Evolutionary conservation across 2,888 invertebrate genomes (phyloP).

Genomic region (Minunthozetes semirufus): DNA sequence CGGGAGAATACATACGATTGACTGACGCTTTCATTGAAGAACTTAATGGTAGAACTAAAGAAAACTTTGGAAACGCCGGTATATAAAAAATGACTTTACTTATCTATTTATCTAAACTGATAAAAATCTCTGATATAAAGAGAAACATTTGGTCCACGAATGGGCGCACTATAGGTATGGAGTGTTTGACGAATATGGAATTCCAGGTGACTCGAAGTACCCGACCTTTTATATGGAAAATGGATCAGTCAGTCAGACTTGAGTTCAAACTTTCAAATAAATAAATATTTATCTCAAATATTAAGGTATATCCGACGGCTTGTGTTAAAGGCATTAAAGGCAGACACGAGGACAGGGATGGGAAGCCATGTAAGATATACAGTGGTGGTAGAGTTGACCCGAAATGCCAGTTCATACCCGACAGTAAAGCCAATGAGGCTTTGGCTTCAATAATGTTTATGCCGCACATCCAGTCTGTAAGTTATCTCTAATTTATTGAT

Average conservation of each 20-base stretch:
- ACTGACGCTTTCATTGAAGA: slow-evolving; percentile 44
- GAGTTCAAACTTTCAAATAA: not conserved
- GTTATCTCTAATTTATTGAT: not conserved
- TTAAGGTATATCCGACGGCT: slow-evolving; percentile 43
- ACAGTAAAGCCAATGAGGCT: slow-evolving; percentile 40
- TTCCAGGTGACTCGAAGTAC: slow-evolving; percentile 56
- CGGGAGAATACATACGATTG: slow-evolving; percentile 57
- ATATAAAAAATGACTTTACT: not conserved
- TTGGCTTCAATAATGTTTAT: slow-evolving; percentile 46
- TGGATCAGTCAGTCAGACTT: slow-evolving; percentile 37
- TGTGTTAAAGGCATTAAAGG: slow-evolving; percentile 43
- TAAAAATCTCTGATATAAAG: slow-evolving; percentile 27
- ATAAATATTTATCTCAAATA: not conserved
- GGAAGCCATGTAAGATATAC: slow-evolving; percentile 40
- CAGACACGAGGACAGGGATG: slow-evolving; percentile 41
- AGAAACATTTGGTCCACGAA: slow-evolving; percentile 51
- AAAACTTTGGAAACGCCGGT: slow-evolving; percentile 43
- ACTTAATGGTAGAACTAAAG: slow-evolving; percentile 37
- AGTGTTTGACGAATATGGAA: slow-evolving; percentile 61
- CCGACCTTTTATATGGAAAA: slow-evolving; percentile 46
- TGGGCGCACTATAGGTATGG: slow-evolving; percentile 64
- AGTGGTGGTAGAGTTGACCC: slow-evolving; percentile 37
- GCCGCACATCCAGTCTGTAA: slow-evolving; percentile 46
- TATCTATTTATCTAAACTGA: not conserved
- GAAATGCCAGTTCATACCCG: slow-evolving; percentile 44